phyloP scores from a whole-genome alignment of 2,113 vertebrate species.

The Podarcis muralis region DNA sequence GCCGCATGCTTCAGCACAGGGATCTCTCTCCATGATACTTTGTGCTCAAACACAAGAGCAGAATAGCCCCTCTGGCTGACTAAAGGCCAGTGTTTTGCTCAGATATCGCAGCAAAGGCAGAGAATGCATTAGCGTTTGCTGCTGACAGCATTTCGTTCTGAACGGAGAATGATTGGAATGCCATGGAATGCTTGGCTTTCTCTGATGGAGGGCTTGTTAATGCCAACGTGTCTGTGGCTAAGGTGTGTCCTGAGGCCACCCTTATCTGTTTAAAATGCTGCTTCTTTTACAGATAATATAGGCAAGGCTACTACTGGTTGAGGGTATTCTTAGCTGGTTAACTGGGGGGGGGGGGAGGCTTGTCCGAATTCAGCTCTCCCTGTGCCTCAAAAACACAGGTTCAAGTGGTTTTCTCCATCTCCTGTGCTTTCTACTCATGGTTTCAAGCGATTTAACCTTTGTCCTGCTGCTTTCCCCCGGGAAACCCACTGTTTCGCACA shows the following conservation, averaged over 20 bases:
- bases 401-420: too few species aligned
- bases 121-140: too few species aligned
- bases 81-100: background rate
- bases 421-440: too few species aligned
- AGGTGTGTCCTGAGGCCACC: background rate
- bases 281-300: background rate
- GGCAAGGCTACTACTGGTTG: background rate
- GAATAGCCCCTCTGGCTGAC: background rate
- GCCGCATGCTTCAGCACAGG: background rate
- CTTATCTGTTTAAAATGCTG: background rate
- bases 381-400: too few species aligned
- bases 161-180: background rate
- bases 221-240: background rate
- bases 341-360: too few species aligned
- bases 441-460: too few species aligned
- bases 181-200: background rate
- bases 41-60: background rate
- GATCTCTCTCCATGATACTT: background rate
- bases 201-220: background rate
- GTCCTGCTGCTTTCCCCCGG: too few species aligned
- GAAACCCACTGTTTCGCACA: too few species aligned
- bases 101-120: too few species aligned
- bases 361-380: too few species aligned
- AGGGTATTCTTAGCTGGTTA: background rate
- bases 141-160: background rate